A percentile compares a stretch with the other conserved stretches of the same genome.
Evolutionary conservation across 2,113 vertebrate genomes (phyloP).

Genomic region (Formicarius rufipectus): DNA sequence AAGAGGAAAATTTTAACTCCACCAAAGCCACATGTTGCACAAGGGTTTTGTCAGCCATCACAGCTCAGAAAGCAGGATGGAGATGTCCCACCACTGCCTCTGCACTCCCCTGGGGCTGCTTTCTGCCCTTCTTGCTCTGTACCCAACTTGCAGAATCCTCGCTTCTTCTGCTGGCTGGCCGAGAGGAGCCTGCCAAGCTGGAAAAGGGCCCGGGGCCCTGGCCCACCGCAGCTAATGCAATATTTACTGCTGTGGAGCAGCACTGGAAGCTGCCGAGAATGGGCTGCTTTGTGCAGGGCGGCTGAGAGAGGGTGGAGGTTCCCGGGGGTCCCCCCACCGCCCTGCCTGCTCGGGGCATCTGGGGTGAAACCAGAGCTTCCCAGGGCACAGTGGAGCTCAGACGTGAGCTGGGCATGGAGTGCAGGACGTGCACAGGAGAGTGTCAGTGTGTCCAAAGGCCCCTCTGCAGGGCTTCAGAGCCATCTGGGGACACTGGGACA

Average conservation of each 20-base stretch:
- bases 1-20: background rate
- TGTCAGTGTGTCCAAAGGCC: background rate
- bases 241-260: constrained; percentile 26
- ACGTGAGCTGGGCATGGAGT: background rate
- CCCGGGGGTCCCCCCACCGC: background rate
- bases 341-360: background rate
- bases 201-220: background rate
- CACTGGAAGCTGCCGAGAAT: background rate
- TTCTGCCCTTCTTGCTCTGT: background rate
- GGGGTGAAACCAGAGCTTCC: background rate
- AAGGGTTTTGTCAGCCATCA: background rate
- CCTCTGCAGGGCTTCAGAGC: background rate
- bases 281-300: background rate
- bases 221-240: constrained; percentile 43
- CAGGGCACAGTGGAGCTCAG: background rate
- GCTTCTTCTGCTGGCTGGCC: background rate
- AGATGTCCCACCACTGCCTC: background rate
- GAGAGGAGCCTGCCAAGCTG: constrained; percentile 40
- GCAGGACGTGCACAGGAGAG: background rate
- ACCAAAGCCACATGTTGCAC: background rate
- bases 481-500: background rate
- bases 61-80: background rate
- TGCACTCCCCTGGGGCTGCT: background rate
- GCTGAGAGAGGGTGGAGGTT: background rate
- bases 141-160: background rate